phyloP scores from a whole-genome alignment of 1,140 invertebrate genomes.

The Heliconius nattereri region DNA sequence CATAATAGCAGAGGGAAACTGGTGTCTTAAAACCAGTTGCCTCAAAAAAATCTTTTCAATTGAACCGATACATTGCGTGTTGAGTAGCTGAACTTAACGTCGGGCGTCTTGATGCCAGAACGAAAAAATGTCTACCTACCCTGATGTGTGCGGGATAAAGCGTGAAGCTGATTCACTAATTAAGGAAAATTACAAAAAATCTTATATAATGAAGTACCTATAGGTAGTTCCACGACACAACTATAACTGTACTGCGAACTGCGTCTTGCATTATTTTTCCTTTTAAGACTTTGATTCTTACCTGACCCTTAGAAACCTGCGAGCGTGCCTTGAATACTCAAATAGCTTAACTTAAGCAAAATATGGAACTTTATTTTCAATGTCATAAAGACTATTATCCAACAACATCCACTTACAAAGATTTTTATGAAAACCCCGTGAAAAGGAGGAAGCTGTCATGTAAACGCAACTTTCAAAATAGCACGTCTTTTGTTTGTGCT shows the following conservation, averaged over 20 bases:
- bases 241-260: too few relatives aligned
- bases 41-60: too few relatives aligned
- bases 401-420: neutral
- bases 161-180: too few relatives aligned
- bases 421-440: constrained; percentile 32
- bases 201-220: too few relatives aligned
- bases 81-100: too few relatives aligned
- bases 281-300: constrained; percentile 29
- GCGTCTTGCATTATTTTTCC: constrained; percentile 8
- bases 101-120: too few relatives aligned
- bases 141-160: too few relatives aligned
- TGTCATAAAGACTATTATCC: constrained; percentile 13
- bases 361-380: neutral
- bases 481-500: constrained; percentile 31
- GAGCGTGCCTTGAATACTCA: constrained; percentile 34
- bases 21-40: too few relatives aligned
- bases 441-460: constrained; percentile 32
- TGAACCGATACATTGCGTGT: too few relatives aligned
- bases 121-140: neutral
- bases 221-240: neutral
- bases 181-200: too few relatives aligned
- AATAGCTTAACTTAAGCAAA: constrained; percentile 19
- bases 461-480: constrained; percentile 38
- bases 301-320: constrained; percentile 28
- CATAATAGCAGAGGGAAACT: too few relatives aligned